Evolutionary conservation across 1,140 invertebrate species (phyloP).

Genomic region (Pentalonia nigronervosa): DNA sequence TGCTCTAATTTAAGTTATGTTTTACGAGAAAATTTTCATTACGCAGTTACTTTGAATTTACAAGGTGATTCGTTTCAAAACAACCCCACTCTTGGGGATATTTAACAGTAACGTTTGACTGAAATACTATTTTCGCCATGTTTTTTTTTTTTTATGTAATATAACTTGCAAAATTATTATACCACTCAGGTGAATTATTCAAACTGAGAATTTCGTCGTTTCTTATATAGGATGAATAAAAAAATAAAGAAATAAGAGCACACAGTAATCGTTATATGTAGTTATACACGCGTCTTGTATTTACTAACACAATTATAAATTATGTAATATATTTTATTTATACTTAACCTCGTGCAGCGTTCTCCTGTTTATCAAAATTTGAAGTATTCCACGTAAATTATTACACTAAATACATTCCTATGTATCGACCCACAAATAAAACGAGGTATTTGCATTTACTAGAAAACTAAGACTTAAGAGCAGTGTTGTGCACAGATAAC

Average conservation of each 20-base stretch:
- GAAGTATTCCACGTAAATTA: not conserved
- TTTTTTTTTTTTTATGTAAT: not conserved
- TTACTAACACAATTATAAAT: not conserved
- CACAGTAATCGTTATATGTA: not conserved
- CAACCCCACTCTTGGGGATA: constrained; percentile 13
- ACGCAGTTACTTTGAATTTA: constrained; percentile 34
- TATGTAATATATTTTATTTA: not conserved
- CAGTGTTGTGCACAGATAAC: too few species aligned
- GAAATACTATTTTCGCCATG: not conserved
- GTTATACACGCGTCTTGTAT: not conserved
- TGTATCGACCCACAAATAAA: too few species aligned
- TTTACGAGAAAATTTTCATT: constrained; percentile 37
- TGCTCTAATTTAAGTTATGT: constrained; percentile 31
- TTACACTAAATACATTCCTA: not conserved
- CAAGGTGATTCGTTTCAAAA: constrained; percentile 5
- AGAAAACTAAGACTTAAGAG: not conserved
- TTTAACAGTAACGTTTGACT: not conserved
- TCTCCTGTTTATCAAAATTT: not conserved
- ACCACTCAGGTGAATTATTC: not conserved
- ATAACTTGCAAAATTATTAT: not conserved
- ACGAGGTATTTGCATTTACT: not conserved
- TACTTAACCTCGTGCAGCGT: not conserved
- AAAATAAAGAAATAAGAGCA: not conserved
- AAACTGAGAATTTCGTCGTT: not conserved
- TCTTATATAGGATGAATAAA: not conserved